These are phyloP conservation scores for Hippocampus comes DNA, from an alignment of 2,113 vertebrate genomes.

Conservation along the genomic window DNA sequence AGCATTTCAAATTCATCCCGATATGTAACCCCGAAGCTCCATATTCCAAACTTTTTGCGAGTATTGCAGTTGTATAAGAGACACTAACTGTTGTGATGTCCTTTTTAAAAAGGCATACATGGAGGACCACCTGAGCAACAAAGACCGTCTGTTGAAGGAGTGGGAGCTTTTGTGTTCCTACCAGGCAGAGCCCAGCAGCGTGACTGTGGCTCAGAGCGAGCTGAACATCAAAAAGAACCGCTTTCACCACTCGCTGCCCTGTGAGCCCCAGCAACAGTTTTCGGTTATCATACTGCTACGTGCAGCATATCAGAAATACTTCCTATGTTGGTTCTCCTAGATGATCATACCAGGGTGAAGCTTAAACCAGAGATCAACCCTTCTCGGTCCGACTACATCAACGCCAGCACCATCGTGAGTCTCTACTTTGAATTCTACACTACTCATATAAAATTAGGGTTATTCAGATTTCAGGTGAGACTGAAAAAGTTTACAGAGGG, in stretches of 20 bases:
- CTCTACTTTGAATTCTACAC: neutral
- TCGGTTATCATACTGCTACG: neutral
- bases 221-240: conserved; percentile 92
- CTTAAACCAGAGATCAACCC: conserved; percentile 88
- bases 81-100: neutral
- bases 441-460: neutral
- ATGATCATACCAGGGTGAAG: conserved; percentile 90
- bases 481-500: too few species aligned
- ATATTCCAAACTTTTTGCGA: neutral
- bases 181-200: conserved; percentile 88
- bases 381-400: conserved; percentile 92
- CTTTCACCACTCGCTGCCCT: conserved; percentile 84
- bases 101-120: conserved; percentile 83
- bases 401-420: conserved; percentile 81
- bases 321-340: conserved; percentile 54
- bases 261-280: conserved; percentile 73
- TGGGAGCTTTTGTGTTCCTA: conserved; percentile 94
- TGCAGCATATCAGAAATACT: neutral
- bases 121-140: conserved; percentile 95
- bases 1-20: neutral
- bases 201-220: conserved; percentile 78
- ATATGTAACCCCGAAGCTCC: neutral
- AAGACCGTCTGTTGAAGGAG: conserved; percentile 90
- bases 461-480: too few species aligned
- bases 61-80: neutral